Percentiles rank a stretch among this genome's conserved stretches.
Conservation (phyloP, 2,113 vertebrate species). For the Crotophaga sulcirostris region DNA sequence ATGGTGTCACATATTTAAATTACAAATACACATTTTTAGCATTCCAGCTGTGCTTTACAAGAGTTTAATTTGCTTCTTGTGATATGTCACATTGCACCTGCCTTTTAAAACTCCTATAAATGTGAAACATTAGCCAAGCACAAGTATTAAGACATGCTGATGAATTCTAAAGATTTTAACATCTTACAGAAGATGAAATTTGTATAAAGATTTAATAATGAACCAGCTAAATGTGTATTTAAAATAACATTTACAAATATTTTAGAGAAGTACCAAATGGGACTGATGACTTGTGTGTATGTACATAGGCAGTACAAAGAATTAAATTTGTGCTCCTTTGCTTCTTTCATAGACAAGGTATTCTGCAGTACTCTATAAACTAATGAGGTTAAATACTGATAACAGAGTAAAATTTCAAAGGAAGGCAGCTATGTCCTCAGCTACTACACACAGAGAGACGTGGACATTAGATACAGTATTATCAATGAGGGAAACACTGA, state of each 20-base stretch:
- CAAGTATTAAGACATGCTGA: slow-evolving; percentile 78
- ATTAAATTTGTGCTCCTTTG: slow-evolving; percentile 16
- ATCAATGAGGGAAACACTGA: background rate
- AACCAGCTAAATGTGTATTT: slow-evolving; percentile 74
- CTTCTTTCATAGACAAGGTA: slow-evolving; percentile 12
- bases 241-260: slow-evolving; percentile 80
- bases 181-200: slow-evolving; percentile 67
- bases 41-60: slow-evolving; percentile 87
- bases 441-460: background rate
- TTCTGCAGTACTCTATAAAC: background rate
- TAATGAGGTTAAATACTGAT: slow-evolving; percentile 24
- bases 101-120: slow-evolving; percentile 85
- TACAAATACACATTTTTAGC: slow-evolving; percentile 87
- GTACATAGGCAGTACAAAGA: slow-evolving; percentile 6
- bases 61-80: slow-evolving; percentile 86
- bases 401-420: background rate
- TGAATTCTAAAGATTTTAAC: slow-evolving; percentile 76
- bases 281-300: slow-evolving; percentile 49
- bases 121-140: slow-evolving; percentile 81
- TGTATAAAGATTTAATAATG: slow-evolving; percentile 73
- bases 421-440: slow-evolving; percentile 25
- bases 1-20: slow-evolving; percentile 87
- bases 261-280: slow-evolving; percentile 60
- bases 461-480: background rate
- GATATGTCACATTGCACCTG: slow-evolving; percentile 85